phyloP scores from a whole-genome alignment of 2,888 invertebrate genomes.

The Nemotelus nigrinus region DNA sequence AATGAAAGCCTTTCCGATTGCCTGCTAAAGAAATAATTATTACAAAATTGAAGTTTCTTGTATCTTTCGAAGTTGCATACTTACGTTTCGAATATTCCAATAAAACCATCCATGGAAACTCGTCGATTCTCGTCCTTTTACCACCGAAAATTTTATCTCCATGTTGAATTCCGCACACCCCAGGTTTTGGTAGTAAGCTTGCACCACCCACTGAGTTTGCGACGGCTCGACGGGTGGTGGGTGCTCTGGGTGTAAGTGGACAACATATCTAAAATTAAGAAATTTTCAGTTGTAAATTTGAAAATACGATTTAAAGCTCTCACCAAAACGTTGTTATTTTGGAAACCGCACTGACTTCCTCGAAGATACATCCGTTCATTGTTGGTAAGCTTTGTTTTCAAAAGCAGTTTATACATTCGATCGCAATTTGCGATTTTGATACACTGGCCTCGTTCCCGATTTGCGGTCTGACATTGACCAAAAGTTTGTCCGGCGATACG shows the following conservation, averaged over 20 bases:
- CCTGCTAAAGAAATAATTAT: slow-evolving; percentile 24
- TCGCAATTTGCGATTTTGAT: slow-evolving; percentile 4
- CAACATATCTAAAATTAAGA: slow-evolving; percentile 28
- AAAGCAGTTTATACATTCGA: background rate
- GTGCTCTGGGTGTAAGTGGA: background rate
- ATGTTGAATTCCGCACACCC: slow-evolving; percentile 68
- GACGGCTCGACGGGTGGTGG: background rate
- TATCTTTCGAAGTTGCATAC: background rate
- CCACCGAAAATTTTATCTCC: slow-evolving; percentile 73
- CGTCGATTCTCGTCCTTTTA: slow-evolving; percentile 70
- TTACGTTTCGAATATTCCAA: slow-evolving; percentile 66
- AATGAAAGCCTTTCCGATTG: slow-evolving; percentile 68
- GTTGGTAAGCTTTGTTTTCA: background rate
- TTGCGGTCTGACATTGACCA: slow-evolving; percentile 17
- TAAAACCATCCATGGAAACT: slow-evolving; percentile 69
- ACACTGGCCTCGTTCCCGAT: slow-evolving; percentile 13
- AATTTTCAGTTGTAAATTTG: background rate
- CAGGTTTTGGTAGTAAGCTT: slow-evolving; percentile 16
- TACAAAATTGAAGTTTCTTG: background rate
- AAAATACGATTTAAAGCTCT: background rate
- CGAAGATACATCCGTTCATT: slow-evolving; percentile 5
- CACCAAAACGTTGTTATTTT: slow-evolving; percentile 13
- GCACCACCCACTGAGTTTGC: background rate
- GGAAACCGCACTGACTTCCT: slow-evolving; percentile 34
- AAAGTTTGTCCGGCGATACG: background rate